Evolutionary conservation across 2,888 invertebrate species (phyloP).

Genomic region (Helobdella robusta): DNA sequence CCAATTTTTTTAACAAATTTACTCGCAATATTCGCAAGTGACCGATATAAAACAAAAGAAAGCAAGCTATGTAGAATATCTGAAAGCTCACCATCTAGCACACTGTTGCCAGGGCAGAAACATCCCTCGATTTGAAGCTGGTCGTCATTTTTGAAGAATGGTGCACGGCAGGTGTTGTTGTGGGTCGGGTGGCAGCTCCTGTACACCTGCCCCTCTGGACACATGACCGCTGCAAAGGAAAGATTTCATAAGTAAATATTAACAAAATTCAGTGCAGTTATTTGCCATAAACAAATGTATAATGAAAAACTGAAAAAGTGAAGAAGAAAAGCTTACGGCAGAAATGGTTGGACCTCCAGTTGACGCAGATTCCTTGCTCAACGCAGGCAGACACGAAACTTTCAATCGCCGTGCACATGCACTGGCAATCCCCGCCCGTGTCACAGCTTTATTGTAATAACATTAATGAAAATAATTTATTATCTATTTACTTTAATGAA

Average conservation of each 20-base stretch:
- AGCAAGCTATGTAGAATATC: not conserved
- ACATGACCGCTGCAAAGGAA: constrained; percentile 29
- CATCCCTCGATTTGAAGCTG: constrained; percentile 31
- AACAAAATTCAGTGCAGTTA: not conserved
- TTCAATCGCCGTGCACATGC: constrained; percentile 25
- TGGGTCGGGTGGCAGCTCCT: constrained; percentile 26
- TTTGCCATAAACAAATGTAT: too few relatives aligned
- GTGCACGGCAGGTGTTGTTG: constrained; percentile 29
- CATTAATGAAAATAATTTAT: not conserved
- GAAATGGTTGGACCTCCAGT: constrained; percentile 23
- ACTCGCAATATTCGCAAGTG: not conserved
- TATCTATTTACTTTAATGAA: not conserved
- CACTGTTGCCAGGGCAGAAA: constrained; percentile 28
- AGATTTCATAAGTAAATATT: not conserved
- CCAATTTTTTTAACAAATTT: not conserved
- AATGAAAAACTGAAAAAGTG: not conserved
- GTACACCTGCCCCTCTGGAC: constrained; percentile 32
- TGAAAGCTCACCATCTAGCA: constrained; percentile 25
- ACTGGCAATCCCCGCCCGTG: constrained; percentile 20
- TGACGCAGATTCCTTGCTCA: constrained; percentile 18
- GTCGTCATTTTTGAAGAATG: constrained; percentile 15
- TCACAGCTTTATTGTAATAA: constrained; percentile 8
- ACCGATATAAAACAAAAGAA: too few relatives aligned
- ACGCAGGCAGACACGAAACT: constrained; percentile 15
- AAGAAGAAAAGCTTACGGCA: constrained; percentile 19